Evolutionary conservation across 2,888 invertebrate species (phyloP).

Genomic region (Yponomeuta cagnagella): DNA sequence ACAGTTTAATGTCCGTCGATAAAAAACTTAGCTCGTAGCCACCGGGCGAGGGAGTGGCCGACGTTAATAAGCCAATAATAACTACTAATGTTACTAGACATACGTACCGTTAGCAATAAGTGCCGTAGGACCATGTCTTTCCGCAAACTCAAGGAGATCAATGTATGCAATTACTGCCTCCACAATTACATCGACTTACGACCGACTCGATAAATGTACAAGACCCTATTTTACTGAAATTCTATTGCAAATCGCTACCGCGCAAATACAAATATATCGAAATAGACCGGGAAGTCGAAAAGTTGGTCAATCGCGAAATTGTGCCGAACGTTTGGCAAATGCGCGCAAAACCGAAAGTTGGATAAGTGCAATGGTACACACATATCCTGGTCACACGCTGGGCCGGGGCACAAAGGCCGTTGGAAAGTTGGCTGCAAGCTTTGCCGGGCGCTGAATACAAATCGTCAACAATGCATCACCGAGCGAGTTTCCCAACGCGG

Average conservation of each 20-base stretch:
- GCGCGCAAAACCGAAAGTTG: slow-evolving; percentile 29
- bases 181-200: slow-evolving; percentile 36
- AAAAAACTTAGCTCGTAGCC: slow-evolving; percentile 18
- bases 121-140: slow-evolving; percentile 41
- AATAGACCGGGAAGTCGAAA: neutral
- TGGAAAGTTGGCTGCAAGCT: slow-evolving; percentile 58
- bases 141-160: slow-evolving; percentile 66
- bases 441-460: slow-evolving; percentile 58
- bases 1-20: slow-evolving; percentile 7
- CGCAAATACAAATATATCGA: slow-evolving; percentile 5
- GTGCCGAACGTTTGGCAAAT: neutral
- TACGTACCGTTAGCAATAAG: slow-evolving; percentile 7
- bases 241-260: slow-evolving; percentile 7
- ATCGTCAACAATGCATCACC: slow-evolving; percentile 60
- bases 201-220: slow-evolving; percentile 4
- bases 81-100: slow-evolving; percentile 6
- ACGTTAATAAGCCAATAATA: slow-evolving; percentile 5
- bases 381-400: slow-evolving; percentile 41
- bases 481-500: slow-evolving; percentile 49
- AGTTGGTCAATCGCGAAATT: neutral
- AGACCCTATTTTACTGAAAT: slow-evolving; percentile 10
- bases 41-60: slow-evolving; percentile 43
- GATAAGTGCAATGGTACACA: slow-evolving; percentile 27
- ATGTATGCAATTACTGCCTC: slow-evolving; percentile 48
- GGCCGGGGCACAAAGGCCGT: slow-evolving; percentile 47